Evolutionary conservation across 2,888 invertebrate genomes (phyloP).

Genomic region (Steromphala cineraria): DNA sequence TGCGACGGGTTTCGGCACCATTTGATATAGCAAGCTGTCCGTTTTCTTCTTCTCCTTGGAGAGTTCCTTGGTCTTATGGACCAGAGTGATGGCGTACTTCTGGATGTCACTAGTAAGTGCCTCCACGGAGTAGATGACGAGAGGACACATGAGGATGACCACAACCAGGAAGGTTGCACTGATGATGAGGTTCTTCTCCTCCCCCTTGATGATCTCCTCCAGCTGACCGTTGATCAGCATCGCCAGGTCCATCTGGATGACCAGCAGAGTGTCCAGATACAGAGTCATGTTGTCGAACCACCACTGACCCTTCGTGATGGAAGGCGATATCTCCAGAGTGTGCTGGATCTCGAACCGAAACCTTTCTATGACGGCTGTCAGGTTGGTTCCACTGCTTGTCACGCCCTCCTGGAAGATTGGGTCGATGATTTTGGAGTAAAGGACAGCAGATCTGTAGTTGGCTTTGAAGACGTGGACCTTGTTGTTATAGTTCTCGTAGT

Average conservation of each 20-base stretch:
- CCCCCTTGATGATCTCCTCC: conserved; percentile 71
- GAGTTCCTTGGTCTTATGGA: conserved; percentile 59
- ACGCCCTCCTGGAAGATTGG: conserved; percentile 82
- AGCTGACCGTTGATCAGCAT: conserved; percentile 49
- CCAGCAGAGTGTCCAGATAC: conserved; percentile 87
- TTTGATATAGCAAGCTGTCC: conserved; percentile 60
- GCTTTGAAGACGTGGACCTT: conserved; percentile 89
- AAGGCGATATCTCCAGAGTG: conserved; percentile 25
- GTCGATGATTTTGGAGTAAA: conserved; percentile 87
- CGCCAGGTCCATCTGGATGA: conserved; percentile 80
- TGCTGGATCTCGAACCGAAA: conserved; percentile 78
- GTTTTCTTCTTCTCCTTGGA: conserved; percentile 55
- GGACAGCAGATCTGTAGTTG: conserved; percentile 86
- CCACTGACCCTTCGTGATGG: conserved; percentile 78
- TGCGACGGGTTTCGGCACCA: conserved; percentile 62
- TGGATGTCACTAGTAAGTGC: conserved; percentile 62
- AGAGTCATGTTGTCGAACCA: conserved; percentile 90
- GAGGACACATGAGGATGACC: conserved; percentile 61
- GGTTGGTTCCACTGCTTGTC: conserved; percentile 78
- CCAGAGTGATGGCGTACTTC: conserved; percentile 62
- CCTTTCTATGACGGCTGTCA: conserved; percentile 81
- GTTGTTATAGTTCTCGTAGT: conserved; percentile 86
- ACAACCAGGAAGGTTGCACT: conserved; percentile 79
- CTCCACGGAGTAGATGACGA: conserved; percentile 60
- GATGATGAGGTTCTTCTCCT: conserved; percentile 72